Conservation (phyloP, 2,888 invertebrate species). For the Nomada flava region DNA sequence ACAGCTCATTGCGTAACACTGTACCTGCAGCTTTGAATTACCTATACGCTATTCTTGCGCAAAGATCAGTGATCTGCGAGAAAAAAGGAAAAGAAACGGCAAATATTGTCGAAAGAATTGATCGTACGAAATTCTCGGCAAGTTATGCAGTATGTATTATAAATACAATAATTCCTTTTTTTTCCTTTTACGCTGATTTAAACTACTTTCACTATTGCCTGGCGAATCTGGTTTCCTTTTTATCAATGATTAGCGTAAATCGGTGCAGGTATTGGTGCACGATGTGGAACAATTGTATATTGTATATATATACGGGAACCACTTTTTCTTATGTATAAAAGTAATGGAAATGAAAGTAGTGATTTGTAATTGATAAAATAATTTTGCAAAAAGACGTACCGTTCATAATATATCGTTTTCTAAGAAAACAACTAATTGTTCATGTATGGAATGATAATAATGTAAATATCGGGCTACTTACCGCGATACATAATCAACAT, state of each 20-base stretch:
- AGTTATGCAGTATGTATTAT: not conserved
- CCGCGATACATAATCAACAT: not conserved
- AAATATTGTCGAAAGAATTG: not conserved
- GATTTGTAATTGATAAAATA: no score
- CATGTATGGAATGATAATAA: no score
- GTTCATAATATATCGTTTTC: no score
- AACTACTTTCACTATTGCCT: conserved; percentile 31
- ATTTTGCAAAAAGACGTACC: no score
- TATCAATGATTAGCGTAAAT: not conserved
- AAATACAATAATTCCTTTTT: conserved; percentile 7
- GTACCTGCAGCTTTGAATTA: conserved; percentile 17
- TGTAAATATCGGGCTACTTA: no score
- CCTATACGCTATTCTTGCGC: conserved; percentile 37
- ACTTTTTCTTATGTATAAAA: not conserved
- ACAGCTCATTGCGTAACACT: conserved; percentile 42
- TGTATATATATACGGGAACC: not conserved
- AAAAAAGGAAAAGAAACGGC: not conserved
- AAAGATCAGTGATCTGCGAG: conserved; percentile 32
- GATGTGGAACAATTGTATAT: not conserved
- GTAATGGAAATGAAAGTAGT: no score
- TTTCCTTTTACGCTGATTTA: not conserved
- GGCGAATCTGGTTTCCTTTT: not conserved
- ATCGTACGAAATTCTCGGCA: not conserved
- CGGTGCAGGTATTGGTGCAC: not conserved
- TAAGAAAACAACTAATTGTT: no score